Conservation (phyloP, 2,113 vertebrate genomes). For the Notiomystis cincta region DNA sequence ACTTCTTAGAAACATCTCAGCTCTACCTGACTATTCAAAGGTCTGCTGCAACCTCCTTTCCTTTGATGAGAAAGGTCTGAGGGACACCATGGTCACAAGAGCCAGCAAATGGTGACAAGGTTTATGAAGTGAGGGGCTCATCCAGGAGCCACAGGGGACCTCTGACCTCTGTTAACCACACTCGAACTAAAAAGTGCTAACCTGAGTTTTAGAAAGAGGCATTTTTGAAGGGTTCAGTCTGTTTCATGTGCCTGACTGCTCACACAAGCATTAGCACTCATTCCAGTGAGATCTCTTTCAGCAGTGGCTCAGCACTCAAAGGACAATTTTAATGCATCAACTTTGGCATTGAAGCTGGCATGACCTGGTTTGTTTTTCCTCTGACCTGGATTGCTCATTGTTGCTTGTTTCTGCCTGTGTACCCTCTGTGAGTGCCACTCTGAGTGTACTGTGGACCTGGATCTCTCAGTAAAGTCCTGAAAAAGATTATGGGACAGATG, state of each 20-base stretch:
- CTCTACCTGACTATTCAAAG: background rate
- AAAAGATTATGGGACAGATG: background rate
- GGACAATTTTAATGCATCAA: background rate
- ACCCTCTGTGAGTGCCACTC: background rate
- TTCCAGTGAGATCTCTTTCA: background rate
- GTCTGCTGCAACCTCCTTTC: background rate
- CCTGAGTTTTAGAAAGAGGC: background rate
- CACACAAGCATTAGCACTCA: background rate
- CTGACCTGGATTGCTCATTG: background rate
- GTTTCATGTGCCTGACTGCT: background rate
- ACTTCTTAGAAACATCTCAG: background rate
- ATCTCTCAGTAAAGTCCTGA: background rate
- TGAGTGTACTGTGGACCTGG: background rate
- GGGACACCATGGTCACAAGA: background rate
- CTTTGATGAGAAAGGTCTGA: rapidly evolving
- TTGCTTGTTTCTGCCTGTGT: background rate
- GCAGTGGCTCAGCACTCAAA: background rate
- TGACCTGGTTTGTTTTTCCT: background rate
- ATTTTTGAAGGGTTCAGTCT: background rate
- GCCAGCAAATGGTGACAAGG: background rate
- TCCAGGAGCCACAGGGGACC: background rate
- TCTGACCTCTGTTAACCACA: background rate
- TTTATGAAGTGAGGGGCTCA: background rate
- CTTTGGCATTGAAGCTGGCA: background rate
- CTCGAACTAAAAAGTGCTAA: background rate